Evolutionary conservation across 2,797 vertebrate species (phyloP).

Genomic region (Netta rufina): DNA sequence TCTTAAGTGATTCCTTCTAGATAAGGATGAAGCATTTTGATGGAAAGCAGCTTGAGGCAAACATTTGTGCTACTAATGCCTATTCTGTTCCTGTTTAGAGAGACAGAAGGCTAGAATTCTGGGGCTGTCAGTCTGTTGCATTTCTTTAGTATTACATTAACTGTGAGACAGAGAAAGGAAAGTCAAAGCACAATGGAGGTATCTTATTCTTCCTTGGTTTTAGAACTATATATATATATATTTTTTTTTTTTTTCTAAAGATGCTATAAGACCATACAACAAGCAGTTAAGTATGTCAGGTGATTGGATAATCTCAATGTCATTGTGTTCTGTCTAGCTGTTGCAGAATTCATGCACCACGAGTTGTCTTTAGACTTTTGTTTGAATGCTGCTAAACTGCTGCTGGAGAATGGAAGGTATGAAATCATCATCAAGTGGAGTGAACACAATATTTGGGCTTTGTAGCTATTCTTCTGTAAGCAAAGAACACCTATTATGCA

Average conservation of each 20-base stretch:
- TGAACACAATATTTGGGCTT: background rate
- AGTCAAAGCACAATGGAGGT: background rate
- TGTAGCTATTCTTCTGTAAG: background rate
- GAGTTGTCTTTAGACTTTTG: slow-evolving; percentile 85
- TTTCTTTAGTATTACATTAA: background rate
- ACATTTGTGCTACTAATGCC: background rate
- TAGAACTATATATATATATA: background rate
- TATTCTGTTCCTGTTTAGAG: background rate
- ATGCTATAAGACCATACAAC: background rate
- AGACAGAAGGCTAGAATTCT: background rate
- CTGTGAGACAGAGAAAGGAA: background rate
- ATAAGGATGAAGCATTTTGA: background rate
- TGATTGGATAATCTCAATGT: slow-evolving; percentile 15
- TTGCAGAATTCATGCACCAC: slow-evolving; percentile 80
- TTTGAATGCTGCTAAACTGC: slow-evolving; percentile 83
- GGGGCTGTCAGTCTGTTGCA: background rate
- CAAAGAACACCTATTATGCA: background rate
- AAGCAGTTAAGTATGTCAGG: background rate
- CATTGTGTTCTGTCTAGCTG: slow-evolving; percentile 74
- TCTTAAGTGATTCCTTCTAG: background rate
- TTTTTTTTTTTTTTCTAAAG: background rate
- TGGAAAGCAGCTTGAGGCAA: background rate
- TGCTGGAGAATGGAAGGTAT: slow-evolving; percentile 89
- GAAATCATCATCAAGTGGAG: background rate
- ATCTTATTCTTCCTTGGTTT: background rate